These are phyloP conservation scores for Coremacera marginata DNA, from an alignment of 2,888 invertebrate species.

Conservation along the genomic window DNA sequence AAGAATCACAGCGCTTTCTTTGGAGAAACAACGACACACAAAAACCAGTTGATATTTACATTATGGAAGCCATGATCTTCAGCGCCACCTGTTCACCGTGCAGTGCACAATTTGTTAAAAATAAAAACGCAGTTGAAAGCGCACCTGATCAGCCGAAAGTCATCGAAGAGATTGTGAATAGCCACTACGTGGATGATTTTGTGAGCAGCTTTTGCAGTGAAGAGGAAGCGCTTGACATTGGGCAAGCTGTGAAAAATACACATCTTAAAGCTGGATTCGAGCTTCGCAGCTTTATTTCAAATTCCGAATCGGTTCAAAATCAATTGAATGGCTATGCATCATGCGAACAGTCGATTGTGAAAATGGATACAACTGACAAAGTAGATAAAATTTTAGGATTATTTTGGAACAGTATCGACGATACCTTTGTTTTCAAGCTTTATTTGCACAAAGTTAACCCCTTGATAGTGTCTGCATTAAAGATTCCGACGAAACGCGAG, in stretches of 20 bases:
- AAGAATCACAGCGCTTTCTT: too few relatives aligned
- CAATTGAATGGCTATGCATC: too few relatives aligned
- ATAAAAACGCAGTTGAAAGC: constrained; percentile 27
- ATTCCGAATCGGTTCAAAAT: too few relatives aligned
- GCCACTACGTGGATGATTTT: not conserved
- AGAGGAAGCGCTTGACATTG: too few relatives aligned
- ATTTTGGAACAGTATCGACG: not conserved
- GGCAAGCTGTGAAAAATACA: too few relatives aligned
- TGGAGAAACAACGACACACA: not conserved
- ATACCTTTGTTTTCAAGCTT: not conserved
- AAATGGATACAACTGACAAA: not conserved
- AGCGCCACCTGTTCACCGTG: constrained; percentile 37
- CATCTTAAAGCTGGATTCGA: not conserved
- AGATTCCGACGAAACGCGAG: not conserved
- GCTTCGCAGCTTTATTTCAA: too few relatives aligned
- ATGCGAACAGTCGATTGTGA: too few relatives aligned
- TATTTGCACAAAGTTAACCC: not conserved
- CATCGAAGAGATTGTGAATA: not conserved
- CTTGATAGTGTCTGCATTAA: not conserved
- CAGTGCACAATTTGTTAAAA: constrained; percentile 33
- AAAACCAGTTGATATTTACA: not conserved
- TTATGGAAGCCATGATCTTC: constrained; percentile 38
- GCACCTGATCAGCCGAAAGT: too few relatives aligned
- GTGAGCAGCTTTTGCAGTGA: not conserved
- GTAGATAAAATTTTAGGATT: not conserved